These are phyloP conservation scores for Leucoraja erinaceus DNA, from an alignment of 2,113 vertebrate genomes.

Conservation along the genomic window DNA sequence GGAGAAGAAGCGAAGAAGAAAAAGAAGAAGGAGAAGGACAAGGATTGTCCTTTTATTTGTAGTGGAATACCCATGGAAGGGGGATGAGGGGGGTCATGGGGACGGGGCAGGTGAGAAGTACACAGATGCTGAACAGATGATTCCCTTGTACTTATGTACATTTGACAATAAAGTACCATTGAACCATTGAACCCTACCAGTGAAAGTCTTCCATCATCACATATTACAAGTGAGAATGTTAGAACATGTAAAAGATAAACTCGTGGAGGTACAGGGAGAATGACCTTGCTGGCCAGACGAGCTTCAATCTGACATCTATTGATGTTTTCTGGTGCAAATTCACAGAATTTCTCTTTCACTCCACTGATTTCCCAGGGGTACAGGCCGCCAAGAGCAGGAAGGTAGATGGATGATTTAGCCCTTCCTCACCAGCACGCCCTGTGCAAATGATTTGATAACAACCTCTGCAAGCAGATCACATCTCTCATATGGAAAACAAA, in stretches of 20 bases:
- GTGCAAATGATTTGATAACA: slow-evolving; percentile 28
- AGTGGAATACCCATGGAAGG: too few relatives aligned
- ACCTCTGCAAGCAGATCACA: slow-evolving; percentile 13
- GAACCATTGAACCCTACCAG: neutral
- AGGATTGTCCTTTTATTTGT: too few relatives aligned
- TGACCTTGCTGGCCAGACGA: neutral
- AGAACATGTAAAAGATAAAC: neutral
- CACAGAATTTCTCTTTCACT: neutral
- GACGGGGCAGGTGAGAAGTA: too few relatives aligned
- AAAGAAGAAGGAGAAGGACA: too few relatives aligned
- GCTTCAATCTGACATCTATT: neutral
- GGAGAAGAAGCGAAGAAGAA: too few relatives aligned
- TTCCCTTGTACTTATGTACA: neutral
- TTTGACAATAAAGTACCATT: too few relatives aligned
- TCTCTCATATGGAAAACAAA: neutral
- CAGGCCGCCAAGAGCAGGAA: neutral
- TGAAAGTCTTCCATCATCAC: neutral
- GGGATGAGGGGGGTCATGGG: neutral
- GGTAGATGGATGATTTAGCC: slow-evolving; percentile 2
- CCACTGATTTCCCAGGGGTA: slow-evolving; percentile 7
- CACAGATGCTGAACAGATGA: too few relatives aligned
- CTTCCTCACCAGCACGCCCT: neutral
- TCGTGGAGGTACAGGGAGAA: neutral
- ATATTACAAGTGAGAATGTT: neutral
- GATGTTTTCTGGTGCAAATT: neutral